Evolutionary conservation across 2,888 invertebrate species (phyloP), one percentile per base, ranked within the genome.

Genomic region (Anthophora plumipes): DNA sequence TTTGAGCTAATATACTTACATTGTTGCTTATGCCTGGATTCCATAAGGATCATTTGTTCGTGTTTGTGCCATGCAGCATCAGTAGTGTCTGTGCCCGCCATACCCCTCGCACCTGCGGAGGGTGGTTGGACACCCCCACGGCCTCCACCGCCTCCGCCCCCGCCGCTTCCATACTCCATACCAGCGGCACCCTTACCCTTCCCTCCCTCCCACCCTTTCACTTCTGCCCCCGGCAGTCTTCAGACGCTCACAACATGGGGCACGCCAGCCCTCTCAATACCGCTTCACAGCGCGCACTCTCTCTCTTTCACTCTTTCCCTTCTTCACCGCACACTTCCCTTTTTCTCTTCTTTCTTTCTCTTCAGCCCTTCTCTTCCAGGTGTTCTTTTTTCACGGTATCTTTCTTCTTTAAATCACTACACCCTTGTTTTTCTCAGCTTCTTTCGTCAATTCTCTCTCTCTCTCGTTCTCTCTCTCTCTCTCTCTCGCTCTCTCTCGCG

Each of bases 41-140:
- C 93, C 91, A 93, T 93, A 89, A 93, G 91, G 91, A 93, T 92
- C 92, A 93, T 92, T 91, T 93, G 93, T 87, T 93, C 93, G 89
- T 93, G 93, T 88, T 93, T 93, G 89, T 92, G 93, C 93, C 93
- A 93, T 83, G 93, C 92, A 88, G 93, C 92, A 88, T 93, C 93
- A 88, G 92, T 93, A 85, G 93, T 93, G 88, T 93, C 93, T 86
- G 92, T 92, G 81, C 93, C 92, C 85, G 92, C 85, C 86, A 92
- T 91, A 80, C 89, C 89, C 87, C 91, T 91, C 83, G 92, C 88
- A 85, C 92, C 89, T 82, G 90, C 90, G 87, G 92, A 85, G 85
- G 92, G 89, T 86, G 93, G 92, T 87, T 92, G 93, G 87, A 93
- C 92, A 74, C 93, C 93, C 84, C 92, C 92, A 75, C 91, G 91